A percentile compares a stretch with the other conserved stretches of the same genome.
phyloP scores from a whole-genome alignment of 2,797 vertebrate genomes.

The Sarcoramphus papa region DNA sequence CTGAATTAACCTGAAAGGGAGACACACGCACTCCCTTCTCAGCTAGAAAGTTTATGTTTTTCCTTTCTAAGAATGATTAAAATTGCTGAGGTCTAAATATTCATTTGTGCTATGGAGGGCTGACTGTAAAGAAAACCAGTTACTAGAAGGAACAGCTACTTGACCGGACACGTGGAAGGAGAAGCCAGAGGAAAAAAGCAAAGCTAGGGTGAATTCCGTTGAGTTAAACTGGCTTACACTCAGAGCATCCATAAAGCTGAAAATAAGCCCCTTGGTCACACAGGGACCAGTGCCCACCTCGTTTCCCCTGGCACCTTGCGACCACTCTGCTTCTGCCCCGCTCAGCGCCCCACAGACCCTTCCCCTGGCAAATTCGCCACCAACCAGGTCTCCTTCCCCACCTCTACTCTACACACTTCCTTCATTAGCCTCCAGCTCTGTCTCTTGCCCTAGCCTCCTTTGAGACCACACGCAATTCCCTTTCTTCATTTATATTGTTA shows the following conservation, averaged over 20 bases:
- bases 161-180: not conserved
- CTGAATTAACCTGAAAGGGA: not conserved
- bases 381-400: not conserved
- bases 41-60: not conserved
- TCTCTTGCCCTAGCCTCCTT: not conserved
- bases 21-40: not conserved
- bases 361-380: not conserved
- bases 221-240: accelerated
- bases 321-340: accelerated
- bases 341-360: not conserved
- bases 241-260: not conserved
- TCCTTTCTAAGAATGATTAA: not conserved
- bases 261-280: not conserved
- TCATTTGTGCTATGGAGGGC: not conserved
- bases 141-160: not conserved
- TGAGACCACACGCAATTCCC: not conserved
- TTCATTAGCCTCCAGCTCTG: not conserved
- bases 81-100: not conserved
- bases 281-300: accelerated
- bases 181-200: not conserved
- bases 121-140: not conserved
- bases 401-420: accelerated
- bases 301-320: not conserved
- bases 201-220: not conserved
- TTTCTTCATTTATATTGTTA: conserved; percentile 37